Evolutionary conservation across 2,113 vertebrate species (phyloP).

Genomic region (Mobula birostris): DNA sequence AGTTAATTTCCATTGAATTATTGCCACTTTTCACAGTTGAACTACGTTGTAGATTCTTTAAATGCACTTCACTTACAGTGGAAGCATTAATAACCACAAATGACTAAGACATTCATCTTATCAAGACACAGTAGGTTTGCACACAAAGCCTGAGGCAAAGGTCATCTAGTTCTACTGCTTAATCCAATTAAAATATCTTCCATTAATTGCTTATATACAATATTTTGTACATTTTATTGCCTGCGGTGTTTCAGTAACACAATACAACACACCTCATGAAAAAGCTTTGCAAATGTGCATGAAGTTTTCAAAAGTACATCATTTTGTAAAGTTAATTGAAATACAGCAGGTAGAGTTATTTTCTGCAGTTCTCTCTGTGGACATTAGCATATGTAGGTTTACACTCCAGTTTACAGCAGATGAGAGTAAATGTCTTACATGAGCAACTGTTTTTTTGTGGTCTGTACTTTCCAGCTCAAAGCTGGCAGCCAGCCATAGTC

Average conservation of each 20-base stretch:
- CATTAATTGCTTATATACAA: neutral
- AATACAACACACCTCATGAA: neutral
- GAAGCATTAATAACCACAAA: neutral
- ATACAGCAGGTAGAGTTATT: neutral
- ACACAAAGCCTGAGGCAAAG: neutral
- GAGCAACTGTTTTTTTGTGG: neutral
- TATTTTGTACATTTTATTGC: neutral
- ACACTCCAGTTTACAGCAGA: neutral
- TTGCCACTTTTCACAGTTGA: constrained; percentile 9
- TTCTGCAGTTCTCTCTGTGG: neutral
- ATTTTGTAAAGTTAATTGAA: neutral
- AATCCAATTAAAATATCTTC: neutral
- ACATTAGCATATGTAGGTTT: neutral
- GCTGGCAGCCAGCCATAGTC: constrained; percentile 17
- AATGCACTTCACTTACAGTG: neutral
- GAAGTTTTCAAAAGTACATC: neutral
- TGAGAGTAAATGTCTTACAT: neutral
- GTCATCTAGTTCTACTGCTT: neutral
- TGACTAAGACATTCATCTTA: no score
- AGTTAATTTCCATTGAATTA: constrained; percentile 26
- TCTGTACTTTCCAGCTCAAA: neutral
- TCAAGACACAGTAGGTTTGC: neutral
- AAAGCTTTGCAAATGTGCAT: neutral
- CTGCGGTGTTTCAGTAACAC: neutral
- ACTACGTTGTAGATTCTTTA: neutral